Conservation (phyloP, 2,113 vertebrate genomes). For the Burhinus bistriatus region DNA sequence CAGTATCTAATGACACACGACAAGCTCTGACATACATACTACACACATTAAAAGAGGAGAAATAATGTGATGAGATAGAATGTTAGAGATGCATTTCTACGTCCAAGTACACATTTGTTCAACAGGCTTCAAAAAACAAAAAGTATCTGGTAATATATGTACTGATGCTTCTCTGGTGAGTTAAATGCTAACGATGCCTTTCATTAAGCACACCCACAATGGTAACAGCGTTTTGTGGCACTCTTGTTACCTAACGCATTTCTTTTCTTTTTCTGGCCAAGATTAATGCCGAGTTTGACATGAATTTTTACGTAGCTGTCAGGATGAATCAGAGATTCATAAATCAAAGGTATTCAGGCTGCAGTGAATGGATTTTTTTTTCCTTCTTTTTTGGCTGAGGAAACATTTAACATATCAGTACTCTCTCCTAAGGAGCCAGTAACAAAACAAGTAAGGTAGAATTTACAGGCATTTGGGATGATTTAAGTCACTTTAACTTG, state of each 20-base stretch:
- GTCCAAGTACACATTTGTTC: not conserved
- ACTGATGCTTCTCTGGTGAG: not conserved
- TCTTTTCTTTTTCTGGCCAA: slow-evolving; percentile 35
- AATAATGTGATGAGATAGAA: not conserved
- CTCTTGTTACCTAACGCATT: not conserved
- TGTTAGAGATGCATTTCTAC: not conserved
- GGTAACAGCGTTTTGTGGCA: not conserved
- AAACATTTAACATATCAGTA: not conserved
- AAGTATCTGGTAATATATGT: not conserved
- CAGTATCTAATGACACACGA: not conserved
- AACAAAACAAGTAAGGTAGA: not conserved
- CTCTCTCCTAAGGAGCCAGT: not conserved
- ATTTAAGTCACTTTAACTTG: not conserved
- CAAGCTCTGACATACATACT: not conserved
- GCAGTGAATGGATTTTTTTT: not conserved
- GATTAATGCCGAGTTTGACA: slow-evolving; percentile 28
- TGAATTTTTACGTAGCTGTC: slow-evolving; percentile 51
- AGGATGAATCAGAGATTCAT: slow-evolving; percentile 48
- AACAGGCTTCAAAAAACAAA: not conserved
- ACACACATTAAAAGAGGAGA: not conserved
- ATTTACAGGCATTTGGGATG: not conserved
- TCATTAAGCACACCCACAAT: not conserved
- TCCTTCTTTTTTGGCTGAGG: not conserved
- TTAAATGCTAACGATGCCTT: not conserved
- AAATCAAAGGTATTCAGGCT: slow-evolving; percentile 39